Conservation (phyloP, 92 coral and sea anemone species). For the Porites evermanni region DNA sequence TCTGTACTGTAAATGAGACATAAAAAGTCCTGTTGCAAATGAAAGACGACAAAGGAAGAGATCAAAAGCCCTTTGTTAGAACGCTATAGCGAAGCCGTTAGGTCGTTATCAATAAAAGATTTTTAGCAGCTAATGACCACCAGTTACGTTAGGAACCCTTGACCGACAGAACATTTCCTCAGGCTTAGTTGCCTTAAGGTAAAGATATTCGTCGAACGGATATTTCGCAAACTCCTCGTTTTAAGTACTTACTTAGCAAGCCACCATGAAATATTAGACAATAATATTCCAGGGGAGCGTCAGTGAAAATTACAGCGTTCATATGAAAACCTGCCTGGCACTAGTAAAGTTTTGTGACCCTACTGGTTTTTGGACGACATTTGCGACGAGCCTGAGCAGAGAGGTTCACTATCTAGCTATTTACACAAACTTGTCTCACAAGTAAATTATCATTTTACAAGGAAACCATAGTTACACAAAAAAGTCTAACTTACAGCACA, state of each 20-base stretch:
- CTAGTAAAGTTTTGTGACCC: neutral
- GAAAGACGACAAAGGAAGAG: neutral
- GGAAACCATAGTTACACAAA: neutral
- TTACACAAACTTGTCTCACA: neutral
- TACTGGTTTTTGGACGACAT: neutral
- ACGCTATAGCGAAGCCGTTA: neutral
- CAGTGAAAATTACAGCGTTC: neutral
- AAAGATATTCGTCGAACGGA: neutral
- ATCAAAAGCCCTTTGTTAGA: slow-evolving; percentile 24
- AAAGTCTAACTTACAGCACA: neutral
- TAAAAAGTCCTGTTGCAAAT: neutral
- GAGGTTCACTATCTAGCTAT: neutral
- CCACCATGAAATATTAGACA: neutral
- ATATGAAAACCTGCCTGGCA: neutral
- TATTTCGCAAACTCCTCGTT: neutral
- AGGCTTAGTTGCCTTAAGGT: neutral
- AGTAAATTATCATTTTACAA: neutral
- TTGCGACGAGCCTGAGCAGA: neutral
- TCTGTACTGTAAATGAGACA: neutral
- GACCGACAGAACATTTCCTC: neutral
- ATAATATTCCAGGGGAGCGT: neutral
- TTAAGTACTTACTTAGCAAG: neutral
- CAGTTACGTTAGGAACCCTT: slow-evolving; percentile 17
- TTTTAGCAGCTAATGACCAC: neutral
- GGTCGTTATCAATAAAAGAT: slow-evolving; percentile 1